Conservation (phyloP, 2,888 invertebrate species). For the Dastarcus helophoroides region DNA sequence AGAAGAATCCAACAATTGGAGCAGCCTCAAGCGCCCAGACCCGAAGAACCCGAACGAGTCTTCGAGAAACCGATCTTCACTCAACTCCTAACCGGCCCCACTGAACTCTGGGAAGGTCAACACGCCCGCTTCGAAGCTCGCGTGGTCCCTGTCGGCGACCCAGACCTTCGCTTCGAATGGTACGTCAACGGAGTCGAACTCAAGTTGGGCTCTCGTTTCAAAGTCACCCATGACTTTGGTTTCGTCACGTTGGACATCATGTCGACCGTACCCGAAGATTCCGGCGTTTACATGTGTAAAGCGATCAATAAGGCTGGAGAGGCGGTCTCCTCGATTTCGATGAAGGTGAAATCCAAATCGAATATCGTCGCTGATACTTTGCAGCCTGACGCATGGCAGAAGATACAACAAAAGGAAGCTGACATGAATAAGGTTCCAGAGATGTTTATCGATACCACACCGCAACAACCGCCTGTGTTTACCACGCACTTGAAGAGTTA, state of each 20-base stretch:
- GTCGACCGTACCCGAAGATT: constrained; percentile 78
- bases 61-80: constrained; percentile 91
- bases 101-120: constrained; percentile 85
- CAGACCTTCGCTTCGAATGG: constrained; percentile 88
- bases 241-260: constrained; percentile 86
- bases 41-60: constrained; percentile 65
- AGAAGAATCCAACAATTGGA: constrained; percentile 81
- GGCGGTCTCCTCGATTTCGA: constrained; percentile 81
- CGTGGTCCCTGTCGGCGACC: constrained; percentile 88
- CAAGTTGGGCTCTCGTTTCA: constrained; percentile 84
- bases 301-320: constrained; percentile 90
- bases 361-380: constrained; percentile 73
- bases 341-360: constrained; percentile 76
- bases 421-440: constrained; percentile 83
- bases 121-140: constrained; percentile 84
- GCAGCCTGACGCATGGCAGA: constrained; percentile 86
- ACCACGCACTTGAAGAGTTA: constrained; percentile 80
- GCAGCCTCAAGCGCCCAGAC: constrained; percentile 54
- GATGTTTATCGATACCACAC: constrained; percentile 74
- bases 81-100: constrained; percentile 73
- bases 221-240: constrained; percentile 87
- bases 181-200: constrained; percentile 89
- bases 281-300: constrained; percentile 88
- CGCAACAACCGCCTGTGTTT: constrained; percentile 90
- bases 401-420: constrained; percentile 82